Base-by-base conservation (phyloP, 2,113 vertebrate genomes). In the Pygoscelis antarcticus region DNA sequence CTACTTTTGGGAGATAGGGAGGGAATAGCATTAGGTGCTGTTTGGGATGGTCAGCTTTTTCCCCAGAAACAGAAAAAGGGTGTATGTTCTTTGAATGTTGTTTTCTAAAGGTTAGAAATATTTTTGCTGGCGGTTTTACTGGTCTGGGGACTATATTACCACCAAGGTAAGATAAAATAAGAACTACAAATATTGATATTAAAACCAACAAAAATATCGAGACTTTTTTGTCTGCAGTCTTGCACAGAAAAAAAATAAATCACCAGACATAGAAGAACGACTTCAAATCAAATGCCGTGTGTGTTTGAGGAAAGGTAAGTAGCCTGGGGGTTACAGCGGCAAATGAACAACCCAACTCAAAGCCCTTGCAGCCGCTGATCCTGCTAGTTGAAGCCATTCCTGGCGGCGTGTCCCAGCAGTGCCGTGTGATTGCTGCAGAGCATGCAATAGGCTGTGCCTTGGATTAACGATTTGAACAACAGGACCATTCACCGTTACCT, bases 401-500 rank as follows among this genome's bases (percentile, higher is more conserved):
- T 46, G 21, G 36, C 14, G 78, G 16, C 1, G 0, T 2, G 7
- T 57, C 51, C 51, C 69, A 75, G 46, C 40, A 92, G 36, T 23
- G 16, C 51, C 44, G 13, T 0, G 2, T 2, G 3, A 77, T 44
- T 3, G 0, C 40, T 40, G 72, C 49, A 38, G 13, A 65, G 26
- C 25, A 30, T 5, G 16, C 25, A 75, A 16, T 34, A 58, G 34
- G 46, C 79, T 55, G 12, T 46, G 25, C 71, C 49, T 65, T n/a
- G 23, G 66, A 72, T 89, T 42, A 65, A 58, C 1, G 1, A 14
- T 10, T 19, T 49, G 36, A 83, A 25, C 51, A 72, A 60, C 11
- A 42, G n/a, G 25, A 79, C 49, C 62, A 57, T 13, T 54, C 4
- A 4, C 5, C 0, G 0, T n/a, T 34, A 8, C 22, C 12, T 69